Evolutionary conservation across 1,140 invertebrate species (phyloP).

Genomic region (Platyscapa corneri): DNA sequence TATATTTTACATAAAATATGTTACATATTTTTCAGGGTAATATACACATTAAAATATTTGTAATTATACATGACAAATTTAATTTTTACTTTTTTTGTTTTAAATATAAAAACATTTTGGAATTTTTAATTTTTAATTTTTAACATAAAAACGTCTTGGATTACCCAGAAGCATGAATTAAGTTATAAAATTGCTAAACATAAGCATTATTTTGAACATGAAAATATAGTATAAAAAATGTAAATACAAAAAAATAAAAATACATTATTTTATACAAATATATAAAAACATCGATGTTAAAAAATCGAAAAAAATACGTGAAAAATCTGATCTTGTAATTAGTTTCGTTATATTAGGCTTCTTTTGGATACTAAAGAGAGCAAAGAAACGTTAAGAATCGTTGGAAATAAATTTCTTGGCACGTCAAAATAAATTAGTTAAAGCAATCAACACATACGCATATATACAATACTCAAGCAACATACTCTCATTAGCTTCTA

Average conservation of each 20-base stretch:
- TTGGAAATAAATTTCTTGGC: constrained; percentile 9
- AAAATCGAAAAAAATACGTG: neutral
- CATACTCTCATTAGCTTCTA: constrained; percentile 24
- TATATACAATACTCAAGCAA: neutral
- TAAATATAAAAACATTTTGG: neutral
- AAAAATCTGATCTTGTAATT: neutral
- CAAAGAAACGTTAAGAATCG: neutral
- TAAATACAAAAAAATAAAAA: no score
- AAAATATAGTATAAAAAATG: neutral
- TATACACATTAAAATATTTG: neutral
- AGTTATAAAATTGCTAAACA: neutral
- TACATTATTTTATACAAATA: no score
- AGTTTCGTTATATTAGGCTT: neutral
- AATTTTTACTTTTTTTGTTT: no score
- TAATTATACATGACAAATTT: neutral
- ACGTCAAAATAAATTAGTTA: constrained; percentile 32
- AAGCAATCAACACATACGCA: neutral
- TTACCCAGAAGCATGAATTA: neutral
- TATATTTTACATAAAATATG: neutral
- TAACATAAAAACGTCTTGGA: neutral
- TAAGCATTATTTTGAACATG: neutral
- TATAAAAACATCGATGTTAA: neutral
- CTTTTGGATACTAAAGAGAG: constrained; percentile 18
- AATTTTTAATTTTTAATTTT: neutral
- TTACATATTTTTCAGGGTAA: neutral